Evolutionary conservation across 2,113 vertebrate genomes (phyloP), one percentile per base, ranked within the genome.

Genomic region (Sebastes schlegelii): DNA sequence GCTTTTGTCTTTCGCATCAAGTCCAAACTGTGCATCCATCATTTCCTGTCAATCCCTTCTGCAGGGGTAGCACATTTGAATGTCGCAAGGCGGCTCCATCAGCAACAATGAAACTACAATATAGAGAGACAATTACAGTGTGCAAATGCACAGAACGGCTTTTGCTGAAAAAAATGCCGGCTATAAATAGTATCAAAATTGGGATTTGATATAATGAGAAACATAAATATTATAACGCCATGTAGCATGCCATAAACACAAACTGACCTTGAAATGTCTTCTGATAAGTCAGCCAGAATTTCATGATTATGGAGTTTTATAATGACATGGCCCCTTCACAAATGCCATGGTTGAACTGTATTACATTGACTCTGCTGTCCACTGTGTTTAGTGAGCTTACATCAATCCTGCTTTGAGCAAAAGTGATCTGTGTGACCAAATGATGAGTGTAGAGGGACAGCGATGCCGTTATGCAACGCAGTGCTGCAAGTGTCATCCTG

Each of bases 371-470:
- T 84, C 61, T 67, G 64, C 62, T 75, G n/a, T 73, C 62, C 60
- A 81, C 77, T 77, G 57, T 79, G 82, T 74, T 81, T 78, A 54
- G 57, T 54, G 69, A 76, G 74, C 75, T 86, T 69, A 79, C 84
- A 81, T 85, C 82, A 83, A 81, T 91, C 75, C 78, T 77, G 63
- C 74, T 90, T 42, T 82, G 85, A 84, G 63, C 57, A 52, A 69
- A 49, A 82, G 83, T 83, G 86, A 91, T 92, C 71, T 71, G 81
- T 86, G 78, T 83, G 83, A 87, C 86, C 74, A 63, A 84, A 74
- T 74, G 82, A 79, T 76, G 88, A 85, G 71, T 84, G 82, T 72
- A 43, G 80, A 70, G 80, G 58, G 64, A 68, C 77, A 68, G 77
- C 42, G 21, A 34, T 2, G 64, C 11, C 6, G 72, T 91, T 88